phyloP scores from a whole-genome alignment of 2,797 vertebrate genomes.

The Hydrocynus forskahlii region DNA sequence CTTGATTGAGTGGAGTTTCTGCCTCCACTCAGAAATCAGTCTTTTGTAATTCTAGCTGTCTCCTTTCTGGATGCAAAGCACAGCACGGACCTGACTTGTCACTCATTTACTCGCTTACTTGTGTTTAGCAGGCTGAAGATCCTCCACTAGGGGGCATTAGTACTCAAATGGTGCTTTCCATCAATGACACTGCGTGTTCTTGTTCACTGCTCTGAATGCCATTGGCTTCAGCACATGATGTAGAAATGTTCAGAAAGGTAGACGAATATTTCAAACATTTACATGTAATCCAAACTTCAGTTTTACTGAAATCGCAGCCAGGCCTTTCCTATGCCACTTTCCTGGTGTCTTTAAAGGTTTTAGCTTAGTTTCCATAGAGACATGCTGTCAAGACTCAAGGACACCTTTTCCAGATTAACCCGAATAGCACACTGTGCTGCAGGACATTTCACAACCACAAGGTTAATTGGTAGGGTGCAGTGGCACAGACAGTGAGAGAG shows the following conservation, averaged over 20 bases:
- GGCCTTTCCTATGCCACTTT: background rate
- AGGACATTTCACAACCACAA: constrained; percentile 10
- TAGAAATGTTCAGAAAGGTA: too few relatives aligned
- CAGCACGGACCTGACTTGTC: too few relatives aligned
- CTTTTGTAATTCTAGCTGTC: background rate
- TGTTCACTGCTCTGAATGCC: background rate
- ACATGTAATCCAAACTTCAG: background rate
- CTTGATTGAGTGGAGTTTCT: background rate
- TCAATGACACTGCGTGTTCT: too few relatives aligned
- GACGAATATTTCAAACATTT: background rate
- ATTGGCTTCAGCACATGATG: too few relatives aligned
- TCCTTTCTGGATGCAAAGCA: background rate
- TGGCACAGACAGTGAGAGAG: background rate
- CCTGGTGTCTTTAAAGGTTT: background rate
- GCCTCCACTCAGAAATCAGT: background rate
- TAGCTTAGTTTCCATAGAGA: background rate
- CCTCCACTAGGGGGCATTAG: too few relatives aligned
- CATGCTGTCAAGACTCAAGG: background rate
- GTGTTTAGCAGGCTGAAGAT: too few relatives aligned
- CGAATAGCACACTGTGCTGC: constrained; percentile 6
- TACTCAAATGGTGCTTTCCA: too few relatives aligned
- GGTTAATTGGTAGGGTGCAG: constrained; percentile 9
- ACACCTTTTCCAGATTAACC: background rate
- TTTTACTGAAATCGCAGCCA: background rate
- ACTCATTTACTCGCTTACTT: too few relatives aligned